Conservation (phyloP, 2,797 vertebrate species). For the Glyptemys insculpta region DNA sequence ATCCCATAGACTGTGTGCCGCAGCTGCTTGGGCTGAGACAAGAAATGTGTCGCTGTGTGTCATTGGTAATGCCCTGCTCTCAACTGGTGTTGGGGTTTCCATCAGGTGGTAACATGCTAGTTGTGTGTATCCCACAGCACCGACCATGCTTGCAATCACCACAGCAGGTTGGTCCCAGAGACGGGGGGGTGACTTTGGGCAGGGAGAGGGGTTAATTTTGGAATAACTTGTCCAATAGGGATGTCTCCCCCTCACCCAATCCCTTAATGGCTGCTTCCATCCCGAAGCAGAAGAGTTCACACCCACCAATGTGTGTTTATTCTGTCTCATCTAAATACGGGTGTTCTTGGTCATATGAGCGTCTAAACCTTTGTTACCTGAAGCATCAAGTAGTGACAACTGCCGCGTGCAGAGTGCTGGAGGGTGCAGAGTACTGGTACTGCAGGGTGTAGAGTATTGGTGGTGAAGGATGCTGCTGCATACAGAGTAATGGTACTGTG, state of each 20-base stretch:
- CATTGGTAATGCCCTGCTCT: too few species aligned
- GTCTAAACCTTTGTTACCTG: background rate
- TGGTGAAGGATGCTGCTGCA: too few species aligned
- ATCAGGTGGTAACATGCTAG: background rate
- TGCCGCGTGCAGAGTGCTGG: too few species aligned
- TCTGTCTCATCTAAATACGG: background rate
- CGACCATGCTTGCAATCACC: too few species aligned
- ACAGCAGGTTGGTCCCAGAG: background rate
- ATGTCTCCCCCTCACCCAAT: background rate
- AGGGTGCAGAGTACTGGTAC: background rate
- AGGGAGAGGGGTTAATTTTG: background rate
- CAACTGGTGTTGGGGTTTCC: background rate
- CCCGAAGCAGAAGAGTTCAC: too few species aligned
- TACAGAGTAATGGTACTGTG: too few species aligned
- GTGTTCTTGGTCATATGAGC: background rate
- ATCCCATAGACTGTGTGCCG: too few species aligned
- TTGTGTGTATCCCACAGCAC: too few species aligned
- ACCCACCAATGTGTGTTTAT: background rate
- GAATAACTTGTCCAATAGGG: background rate
- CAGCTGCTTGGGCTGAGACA: background rate
- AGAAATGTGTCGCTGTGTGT: too few species aligned
- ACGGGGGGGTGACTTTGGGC: background rate
- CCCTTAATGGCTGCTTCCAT: background rate
- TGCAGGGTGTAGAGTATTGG: too few species aligned
- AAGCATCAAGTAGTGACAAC: background rate